A percentile compares a stretch with the other conserved stretches of the same genome.
Conservation (phyloP, 2,113 vertebrate species). For the human (Homo sapiens) region DNA sequence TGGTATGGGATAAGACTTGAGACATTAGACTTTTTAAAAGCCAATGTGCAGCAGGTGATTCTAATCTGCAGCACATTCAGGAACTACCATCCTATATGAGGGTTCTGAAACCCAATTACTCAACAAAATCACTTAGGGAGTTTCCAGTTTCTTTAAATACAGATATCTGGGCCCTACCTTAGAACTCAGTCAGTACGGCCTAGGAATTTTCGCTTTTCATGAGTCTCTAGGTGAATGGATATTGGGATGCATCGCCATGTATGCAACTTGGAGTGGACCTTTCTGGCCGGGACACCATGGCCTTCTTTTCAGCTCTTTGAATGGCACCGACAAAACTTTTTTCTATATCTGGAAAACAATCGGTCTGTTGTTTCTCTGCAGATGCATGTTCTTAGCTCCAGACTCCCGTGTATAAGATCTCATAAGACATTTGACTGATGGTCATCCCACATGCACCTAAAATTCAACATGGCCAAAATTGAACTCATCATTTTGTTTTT, state of each 20-base stretch:
- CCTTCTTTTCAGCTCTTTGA: background rate
- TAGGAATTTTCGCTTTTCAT: background rate
- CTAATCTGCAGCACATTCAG: background rate
- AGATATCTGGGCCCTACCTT: background rate
- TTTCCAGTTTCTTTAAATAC: background rate
- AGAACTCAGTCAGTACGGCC: background rate
- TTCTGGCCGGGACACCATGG: background rate
- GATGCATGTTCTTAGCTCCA: background rate
- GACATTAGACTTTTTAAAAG: background rate
- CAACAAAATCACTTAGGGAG: background rate
- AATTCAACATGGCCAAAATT: background rate
- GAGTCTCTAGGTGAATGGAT: background rate
- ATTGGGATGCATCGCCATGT: background rate
- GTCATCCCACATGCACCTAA: background rate
- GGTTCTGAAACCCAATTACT: background rate
- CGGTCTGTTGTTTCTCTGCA: background rate
- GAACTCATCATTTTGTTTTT: background rate
- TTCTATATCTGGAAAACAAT: background rate
- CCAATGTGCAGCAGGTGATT: background rate
- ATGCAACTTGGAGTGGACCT: background rate
- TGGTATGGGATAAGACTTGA: background rate
- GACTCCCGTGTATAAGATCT: background rate
- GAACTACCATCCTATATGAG: background rate
- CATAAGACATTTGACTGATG: background rate
- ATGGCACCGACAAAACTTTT: background rate